Conservation (phyloP, 92 coral and sea anemone genomes). For the Ricordea florida region DNA sequence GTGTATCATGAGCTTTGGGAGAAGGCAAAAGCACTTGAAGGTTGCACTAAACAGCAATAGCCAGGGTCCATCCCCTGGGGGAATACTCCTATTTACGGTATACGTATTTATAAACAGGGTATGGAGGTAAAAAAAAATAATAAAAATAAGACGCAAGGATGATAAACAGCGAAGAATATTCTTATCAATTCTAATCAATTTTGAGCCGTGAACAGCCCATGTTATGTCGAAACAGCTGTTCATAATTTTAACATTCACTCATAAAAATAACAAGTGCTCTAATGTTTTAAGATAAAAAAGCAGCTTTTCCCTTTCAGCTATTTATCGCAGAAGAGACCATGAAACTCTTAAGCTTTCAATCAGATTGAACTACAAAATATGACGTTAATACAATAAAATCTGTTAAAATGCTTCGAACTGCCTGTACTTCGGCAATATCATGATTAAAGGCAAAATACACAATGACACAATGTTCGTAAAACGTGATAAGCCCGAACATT, state of each 20-base stretch:
- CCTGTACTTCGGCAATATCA: no score
- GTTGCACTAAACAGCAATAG: not conserved
- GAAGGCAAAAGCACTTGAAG: conserved; percentile 32
- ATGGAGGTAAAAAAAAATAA: not conserved
- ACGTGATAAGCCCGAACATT: conserved; percentile 9
- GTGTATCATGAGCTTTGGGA: conserved; percentile 41
- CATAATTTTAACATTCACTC: not conserved
- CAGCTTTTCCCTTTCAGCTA: conserved; percentile 8
- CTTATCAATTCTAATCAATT: conserved; percentile 2
- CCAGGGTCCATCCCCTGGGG: conserved; percentile 3
- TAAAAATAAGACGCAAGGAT: not conserved
- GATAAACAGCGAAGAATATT: conserved; percentile 15
- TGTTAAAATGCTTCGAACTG: not conserved
- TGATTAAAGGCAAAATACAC: no score
- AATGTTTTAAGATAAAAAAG: not conserved
- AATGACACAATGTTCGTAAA: not conserved
- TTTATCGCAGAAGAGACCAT: conserved; percentile 20
- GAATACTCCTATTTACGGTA: conserved; percentile 8
- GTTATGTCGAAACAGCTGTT: not conserved
- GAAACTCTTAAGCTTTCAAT: no score
- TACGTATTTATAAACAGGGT: conserved; percentile 3
- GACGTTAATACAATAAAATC: no score
- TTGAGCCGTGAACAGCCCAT: conserved; percentile 14
- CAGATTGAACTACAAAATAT: no score
- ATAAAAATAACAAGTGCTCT: not conserved